Evolutionary conservation across 2,888 invertebrate species (phyloP).

Genomic region (Onthophagus sagittarius): DNA sequence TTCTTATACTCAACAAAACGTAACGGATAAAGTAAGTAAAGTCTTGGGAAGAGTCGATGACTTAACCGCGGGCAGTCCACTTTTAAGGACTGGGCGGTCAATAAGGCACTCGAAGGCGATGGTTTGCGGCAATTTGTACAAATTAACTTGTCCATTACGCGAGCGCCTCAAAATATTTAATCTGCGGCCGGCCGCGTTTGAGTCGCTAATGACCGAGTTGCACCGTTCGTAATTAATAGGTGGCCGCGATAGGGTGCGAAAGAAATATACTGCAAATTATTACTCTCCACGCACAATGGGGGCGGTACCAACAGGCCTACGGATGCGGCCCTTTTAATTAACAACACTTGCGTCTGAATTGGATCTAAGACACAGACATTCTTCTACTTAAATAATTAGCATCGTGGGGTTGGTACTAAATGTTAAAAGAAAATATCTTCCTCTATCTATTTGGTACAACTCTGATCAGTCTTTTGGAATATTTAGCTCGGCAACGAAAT

Average conservation of each 20-base stretch:
- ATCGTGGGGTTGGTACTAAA: background rate
- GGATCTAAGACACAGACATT: background rate
- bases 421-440: too few species aligned
- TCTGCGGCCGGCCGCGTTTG: background rate
- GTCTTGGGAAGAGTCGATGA: background rate
- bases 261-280: background rate
- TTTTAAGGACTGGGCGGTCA: background rate
- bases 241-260: background rate
- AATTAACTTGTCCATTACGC: constrained; percentile 12
- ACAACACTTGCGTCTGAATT: background rate
- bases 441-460: too few species aligned
- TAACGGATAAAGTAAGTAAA: background rate
- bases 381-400: background rate
- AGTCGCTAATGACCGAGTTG: background rate
- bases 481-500: too few species aligned
- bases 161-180: background rate
- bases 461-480: too few species aligned
- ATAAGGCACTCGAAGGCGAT: constrained; percentile 7
- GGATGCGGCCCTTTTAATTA: background rate
- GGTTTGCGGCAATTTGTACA: constrained; percentile 11
- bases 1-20: background rate
- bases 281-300: background rate
- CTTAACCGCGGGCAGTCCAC: background rate
- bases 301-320: background rate
- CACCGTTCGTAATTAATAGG: background rate